Evolutionary conservation across 2,113 vertebrate genomes (phyloP).

Genomic region (Urocolius indicus): DNA sequence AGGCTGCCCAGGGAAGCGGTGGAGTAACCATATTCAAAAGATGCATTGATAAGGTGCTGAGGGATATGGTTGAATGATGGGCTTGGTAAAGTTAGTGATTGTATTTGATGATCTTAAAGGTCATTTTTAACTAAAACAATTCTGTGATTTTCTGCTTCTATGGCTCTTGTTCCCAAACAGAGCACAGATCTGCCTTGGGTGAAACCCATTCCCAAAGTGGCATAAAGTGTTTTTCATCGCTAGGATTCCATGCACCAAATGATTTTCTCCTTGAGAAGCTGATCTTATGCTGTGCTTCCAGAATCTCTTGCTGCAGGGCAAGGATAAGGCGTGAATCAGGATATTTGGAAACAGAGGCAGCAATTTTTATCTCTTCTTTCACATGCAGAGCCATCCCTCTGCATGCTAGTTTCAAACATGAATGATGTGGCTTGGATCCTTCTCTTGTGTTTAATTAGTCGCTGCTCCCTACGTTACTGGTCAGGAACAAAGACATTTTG

Average conservation of each 20-base stretch:
- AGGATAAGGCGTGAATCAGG: background rate
- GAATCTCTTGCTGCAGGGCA: background rate
- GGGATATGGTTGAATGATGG: too few species aligned
- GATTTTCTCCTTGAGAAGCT: background rate
- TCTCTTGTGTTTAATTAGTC: background rate
- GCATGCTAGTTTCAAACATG: background rate
- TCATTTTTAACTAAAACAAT: too few species aligned
- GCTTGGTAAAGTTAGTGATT: too few species aligned
- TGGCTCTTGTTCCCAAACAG: background rate
- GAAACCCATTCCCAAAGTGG: background rate
- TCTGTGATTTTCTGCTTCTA: too few species aligned
- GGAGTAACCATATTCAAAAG: too few species aligned
- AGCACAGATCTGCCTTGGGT: background rate
- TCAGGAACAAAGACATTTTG: background rate
- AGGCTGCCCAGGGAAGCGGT: too few species aligned
- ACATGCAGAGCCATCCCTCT: rapidly evolving
- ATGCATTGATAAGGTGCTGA: too few species aligned
- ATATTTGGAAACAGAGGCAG: background rate
- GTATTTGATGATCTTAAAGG: too few species aligned
- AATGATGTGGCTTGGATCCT: background rate
- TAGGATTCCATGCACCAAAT: background rate
- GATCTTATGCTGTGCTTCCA: background rate
- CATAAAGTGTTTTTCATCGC: background rate
- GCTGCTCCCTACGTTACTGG: background rate
- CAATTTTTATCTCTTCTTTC: background rate